These are phyloP conservation scores for Trichoplusia ni DNA, from an alignment of 1,140 invertebrate species.

Conservation along the genomic window DNA sequence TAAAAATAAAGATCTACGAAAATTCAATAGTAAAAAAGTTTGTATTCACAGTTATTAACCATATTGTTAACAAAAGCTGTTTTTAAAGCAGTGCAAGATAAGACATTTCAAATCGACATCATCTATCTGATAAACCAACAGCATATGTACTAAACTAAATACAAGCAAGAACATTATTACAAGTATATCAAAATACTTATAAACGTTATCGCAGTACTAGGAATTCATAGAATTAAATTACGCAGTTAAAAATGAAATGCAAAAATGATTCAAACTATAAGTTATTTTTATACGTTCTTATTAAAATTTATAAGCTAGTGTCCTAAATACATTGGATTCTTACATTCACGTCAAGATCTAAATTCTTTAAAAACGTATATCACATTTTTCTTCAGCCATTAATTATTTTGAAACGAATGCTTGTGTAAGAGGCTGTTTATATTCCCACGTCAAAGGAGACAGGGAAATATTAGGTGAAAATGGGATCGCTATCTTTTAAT, in stretches of 20 bases:
- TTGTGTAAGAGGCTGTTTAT: background rate
- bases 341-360: background rate
- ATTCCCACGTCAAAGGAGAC: background rate
- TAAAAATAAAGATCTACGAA: no score
- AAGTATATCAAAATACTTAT: no score
- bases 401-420: background rate
- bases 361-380: conserved; percentile 15
- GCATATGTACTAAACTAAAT: no score
- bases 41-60: no score
- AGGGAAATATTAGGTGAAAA: conserved; percentile 5
- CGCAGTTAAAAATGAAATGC: background rate
- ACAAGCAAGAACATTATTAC: no score
- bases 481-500: background rate
- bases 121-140: no score
- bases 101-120: no score
- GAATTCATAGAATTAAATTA: no score
- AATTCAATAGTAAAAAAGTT: no score
- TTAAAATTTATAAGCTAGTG: conserved; percentile 24
- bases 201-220: no score
- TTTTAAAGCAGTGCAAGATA: no score
- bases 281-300: conserved; percentile 23
- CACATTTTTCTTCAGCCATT: background rate
- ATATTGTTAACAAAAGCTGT: no score
- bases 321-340: conserved; percentile 22
- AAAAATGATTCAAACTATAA: conserved; percentile 1